Evolutionary conservation across 2,113 vertebrate genomes (phyloP).

Genomic region (Bos indicus): DNA sequence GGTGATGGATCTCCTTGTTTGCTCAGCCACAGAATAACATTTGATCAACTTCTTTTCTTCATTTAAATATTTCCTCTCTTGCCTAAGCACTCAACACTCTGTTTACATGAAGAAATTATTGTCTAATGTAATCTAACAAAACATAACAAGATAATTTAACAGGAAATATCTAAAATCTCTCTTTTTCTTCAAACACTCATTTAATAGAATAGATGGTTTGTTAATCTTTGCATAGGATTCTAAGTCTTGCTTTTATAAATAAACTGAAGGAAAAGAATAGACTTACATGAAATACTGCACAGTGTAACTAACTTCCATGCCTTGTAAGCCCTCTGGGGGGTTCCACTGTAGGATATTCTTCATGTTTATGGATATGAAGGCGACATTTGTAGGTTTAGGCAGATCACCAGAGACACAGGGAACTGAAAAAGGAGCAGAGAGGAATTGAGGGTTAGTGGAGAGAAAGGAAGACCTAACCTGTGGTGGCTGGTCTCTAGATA

Average conservation of each 20-base stretch:
- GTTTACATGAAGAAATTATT: neutral
- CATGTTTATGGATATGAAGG: constrained; percentile 88
- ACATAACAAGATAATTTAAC: neutral
- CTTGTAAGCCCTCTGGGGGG: constrained; percentile 74
- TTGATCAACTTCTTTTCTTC: neutral
- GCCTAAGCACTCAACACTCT: neutral
- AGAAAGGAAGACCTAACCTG: neutral
- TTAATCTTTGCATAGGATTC: neutral
- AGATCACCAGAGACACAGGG: constrained; percentile 73
- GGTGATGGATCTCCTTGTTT: neutral
- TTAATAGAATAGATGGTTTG: neutral
- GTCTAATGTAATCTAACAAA: neutral
- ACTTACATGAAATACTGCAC: constrained; percentile 93
- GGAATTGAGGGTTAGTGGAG: neutral
- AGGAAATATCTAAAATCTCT: neutral
- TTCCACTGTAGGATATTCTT: constrained; percentile 89
- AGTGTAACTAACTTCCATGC: constrained; percentile 76
- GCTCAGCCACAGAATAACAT: neutral
- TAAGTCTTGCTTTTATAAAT: constrained; percentile 7
- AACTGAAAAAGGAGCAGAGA: constrained; percentile 72
- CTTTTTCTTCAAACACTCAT: neutral
- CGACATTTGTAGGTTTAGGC: constrained; percentile 80
- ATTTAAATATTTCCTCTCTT: neutral
- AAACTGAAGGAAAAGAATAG: neutral
- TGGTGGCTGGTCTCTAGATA: neutral